Evolutionary conservation across 2,797 vertebrate genomes (phyloP).

Genomic region (Melanotaenia boesemani): DNA sequence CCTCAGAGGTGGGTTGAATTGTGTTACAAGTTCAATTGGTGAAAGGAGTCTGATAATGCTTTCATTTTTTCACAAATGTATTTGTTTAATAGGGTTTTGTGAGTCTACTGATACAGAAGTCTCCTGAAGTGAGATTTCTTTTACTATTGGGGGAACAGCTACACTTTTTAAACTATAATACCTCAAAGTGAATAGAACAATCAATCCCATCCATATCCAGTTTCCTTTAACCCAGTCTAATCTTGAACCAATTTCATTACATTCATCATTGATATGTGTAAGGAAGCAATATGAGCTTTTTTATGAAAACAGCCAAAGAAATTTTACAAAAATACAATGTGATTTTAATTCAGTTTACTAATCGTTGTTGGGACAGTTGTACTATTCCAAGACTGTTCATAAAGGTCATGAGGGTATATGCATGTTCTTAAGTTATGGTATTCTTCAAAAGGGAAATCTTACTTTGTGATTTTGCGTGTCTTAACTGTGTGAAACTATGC

Average conservation of each 20-base stretch:
- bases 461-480: constrained; percentile 70
- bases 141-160: constrained; percentile 37
- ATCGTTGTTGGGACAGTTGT: constrained; percentile 36
- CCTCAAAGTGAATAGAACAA: constrained; percentile 60
- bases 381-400: constrained; percentile 39
- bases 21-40: constrained; percentile 13
- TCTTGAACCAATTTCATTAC: constrained; percentile 9
- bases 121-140: constrained; percentile 26
- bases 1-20: constrained; percentile 22
- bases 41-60: constrained; percentile 25
- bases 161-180: constrained; percentile 54
- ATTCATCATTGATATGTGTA: constrained; percentile 36
- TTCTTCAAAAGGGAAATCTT: constrained; percentile 56
- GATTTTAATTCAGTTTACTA: constrained; percentile 40
- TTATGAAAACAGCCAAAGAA: constrained; percentile 72
- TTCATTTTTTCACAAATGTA: constrained; percentile 36
- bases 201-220: constrained; percentile 40
- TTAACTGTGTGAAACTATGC: constrained; percentile 80
- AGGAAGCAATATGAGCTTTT: constrained; percentile 38
- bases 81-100: constrained; percentile 12
- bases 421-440: constrained; percentile 56
- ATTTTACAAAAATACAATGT: constrained; percentile 56
- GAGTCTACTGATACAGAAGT: constrained; percentile 27
- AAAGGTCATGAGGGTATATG: constrained; percentile 33
- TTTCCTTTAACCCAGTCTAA: constrained; percentile 12